phyloP scores from a whole-genome alignment of 2,113 vertebrate species.

The Ramphastos sulfuratus region DNA sequence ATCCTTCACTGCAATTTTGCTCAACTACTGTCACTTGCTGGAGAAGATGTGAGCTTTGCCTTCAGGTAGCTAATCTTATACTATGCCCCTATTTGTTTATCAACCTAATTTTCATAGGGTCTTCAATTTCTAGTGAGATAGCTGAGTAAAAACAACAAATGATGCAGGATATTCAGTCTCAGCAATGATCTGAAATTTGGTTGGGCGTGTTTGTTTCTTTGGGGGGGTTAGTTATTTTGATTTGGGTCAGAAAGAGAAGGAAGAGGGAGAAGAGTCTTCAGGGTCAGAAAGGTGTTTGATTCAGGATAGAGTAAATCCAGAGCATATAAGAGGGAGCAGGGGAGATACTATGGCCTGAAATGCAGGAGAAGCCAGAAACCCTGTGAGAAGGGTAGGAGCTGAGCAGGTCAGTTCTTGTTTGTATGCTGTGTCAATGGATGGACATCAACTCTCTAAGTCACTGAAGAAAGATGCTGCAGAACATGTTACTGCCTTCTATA shows the following conservation, averaged over 20 bases:
- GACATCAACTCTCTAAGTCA: neutral
- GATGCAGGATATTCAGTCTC: neutral
- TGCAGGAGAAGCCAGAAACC: neutral
- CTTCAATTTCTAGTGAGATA: neutral
- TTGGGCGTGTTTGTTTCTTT: too few relatives aligned
- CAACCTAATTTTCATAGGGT: neutral
- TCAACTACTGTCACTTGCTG: accelerated
- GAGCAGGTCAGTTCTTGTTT: neutral
- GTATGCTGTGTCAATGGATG: neutral
- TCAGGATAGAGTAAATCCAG: neutral
- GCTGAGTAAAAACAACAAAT: neutral
- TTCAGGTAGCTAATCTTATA: neutral
- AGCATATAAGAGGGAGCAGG: neutral
- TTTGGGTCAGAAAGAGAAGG: neutral
- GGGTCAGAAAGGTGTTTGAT: neutral
- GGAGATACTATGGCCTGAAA: neutral
- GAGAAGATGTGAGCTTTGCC: neutral
- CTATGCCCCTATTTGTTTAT: neutral
- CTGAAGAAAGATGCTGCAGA: neutral
- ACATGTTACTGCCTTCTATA: too few relatives aligned
- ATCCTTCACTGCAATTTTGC: neutral
- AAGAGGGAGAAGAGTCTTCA: neutral
- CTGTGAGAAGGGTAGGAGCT: neutral
- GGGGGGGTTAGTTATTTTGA: neutral
- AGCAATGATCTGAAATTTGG: neutral